These are phyloP conservation scores for Azemiops feae DNA, from an alignment of 2,113 vertebrate species.

Conservation along the genomic window DNA sequence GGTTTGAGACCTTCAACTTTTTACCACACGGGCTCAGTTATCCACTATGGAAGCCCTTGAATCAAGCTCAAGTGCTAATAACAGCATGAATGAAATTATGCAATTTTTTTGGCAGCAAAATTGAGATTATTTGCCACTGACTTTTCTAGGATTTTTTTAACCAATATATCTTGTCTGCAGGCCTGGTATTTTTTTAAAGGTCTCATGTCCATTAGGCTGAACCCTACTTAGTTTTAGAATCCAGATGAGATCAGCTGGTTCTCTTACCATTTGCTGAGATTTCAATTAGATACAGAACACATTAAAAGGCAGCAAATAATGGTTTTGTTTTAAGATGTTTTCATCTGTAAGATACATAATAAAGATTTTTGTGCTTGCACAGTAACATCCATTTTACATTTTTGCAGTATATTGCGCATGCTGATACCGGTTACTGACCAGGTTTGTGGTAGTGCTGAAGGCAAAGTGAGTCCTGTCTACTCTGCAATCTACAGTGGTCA, in stretches of 20 bases:
- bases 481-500: slow-evolving; percentile 76
- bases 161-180: neutral
- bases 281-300: neutral
- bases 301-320: neutral
- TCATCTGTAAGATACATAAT: neutral
- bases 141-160: neutral
- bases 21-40: neutral
- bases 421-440: slow-evolving; percentile 76
- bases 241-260: neutral
- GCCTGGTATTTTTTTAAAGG: neutral
- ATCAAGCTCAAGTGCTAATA: neutral
- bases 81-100: neutral
- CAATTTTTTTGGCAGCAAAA: neutral
- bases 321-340: neutral
- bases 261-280: neutral
- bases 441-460: slow-evolving; percentile 70
- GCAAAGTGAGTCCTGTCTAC: slow-evolving; percentile 90
- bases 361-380: neutral
- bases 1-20: neutral
- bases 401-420: slow-evolving; percentile 71
- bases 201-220: neutral
- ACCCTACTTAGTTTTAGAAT: neutral
- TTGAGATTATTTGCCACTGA: neutral
- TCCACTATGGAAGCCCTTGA: neutral
- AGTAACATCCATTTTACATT: neutral